phyloP scores from a whole-genome alignment of 2,113 vertebrate species.

The Rhabdornis inornatus region DNA sequence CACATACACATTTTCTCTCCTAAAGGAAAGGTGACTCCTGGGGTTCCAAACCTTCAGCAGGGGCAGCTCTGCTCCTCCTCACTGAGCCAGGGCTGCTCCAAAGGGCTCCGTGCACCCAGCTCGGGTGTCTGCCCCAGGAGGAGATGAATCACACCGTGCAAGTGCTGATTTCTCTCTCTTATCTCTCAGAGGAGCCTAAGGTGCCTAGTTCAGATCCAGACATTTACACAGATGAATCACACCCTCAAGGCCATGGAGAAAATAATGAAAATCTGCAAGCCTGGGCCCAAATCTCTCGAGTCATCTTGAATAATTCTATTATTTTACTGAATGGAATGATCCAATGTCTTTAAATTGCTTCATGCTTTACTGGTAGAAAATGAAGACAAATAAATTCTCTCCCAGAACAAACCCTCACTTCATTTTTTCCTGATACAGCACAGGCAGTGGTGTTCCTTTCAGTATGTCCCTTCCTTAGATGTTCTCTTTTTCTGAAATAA shows the following conservation, averaged over 20 bases:
- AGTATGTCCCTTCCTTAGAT: background rate
- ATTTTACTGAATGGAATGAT: background rate
- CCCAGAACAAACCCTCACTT: background rate
- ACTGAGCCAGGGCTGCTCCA: background rate
- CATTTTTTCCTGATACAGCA: background rate
- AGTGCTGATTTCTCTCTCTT: background rate
- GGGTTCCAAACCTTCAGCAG: background rate
- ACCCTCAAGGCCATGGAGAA: background rate
- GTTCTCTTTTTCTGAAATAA: background rate
- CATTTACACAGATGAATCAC: background rate
- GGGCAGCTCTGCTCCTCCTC: background rate
- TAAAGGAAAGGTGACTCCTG: background rate
- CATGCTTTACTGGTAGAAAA: background rate
- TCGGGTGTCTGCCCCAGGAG: background rate
- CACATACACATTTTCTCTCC: background rate
- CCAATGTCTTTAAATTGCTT: background rate
- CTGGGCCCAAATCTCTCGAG: background rate
- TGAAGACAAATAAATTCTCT: background rate
- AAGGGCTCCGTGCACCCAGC: background rate
- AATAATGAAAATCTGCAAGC: constrained; percentile 16
- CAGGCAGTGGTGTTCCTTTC: background rate
- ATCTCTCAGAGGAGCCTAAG: constrained; percentile 4
- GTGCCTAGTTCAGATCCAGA: constrained; percentile 30
- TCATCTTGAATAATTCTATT: background rate
- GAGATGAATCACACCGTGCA: constrained; percentile 4